These are phyloP conservation scores for Paralichthys olivaceus DNA, from an alignment of 2,113 vertebrate genomes.

Conservation along the genomic window DNA sequence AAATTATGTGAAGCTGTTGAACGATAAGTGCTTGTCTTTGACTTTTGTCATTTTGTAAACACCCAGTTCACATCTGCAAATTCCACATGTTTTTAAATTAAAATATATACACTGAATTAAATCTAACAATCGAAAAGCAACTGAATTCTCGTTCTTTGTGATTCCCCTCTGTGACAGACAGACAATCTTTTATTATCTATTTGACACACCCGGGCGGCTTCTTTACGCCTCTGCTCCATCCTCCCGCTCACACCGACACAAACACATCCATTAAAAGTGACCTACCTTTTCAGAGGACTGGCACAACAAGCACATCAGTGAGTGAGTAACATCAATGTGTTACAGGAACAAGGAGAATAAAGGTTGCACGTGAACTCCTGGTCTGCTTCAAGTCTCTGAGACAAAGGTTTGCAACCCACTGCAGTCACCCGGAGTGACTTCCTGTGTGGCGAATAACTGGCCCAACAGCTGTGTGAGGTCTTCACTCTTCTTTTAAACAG, in stretches of 20 bases:
- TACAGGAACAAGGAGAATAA: neutral
- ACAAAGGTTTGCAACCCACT: constrained; percentile 32
- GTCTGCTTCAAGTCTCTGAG: constrained; percentile 10
- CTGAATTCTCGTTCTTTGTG: neutral
- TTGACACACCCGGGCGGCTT: constrained; percentile 8
- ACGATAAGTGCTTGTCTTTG: too few relatives aligned
- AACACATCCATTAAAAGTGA: neutral
- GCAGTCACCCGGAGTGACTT: constrained; percentile 58
- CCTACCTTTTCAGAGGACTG: constrained; percentile 56
- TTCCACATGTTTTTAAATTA: neutral
- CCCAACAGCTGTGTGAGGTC: constrained; percentile 35
- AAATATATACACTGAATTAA: neutral
- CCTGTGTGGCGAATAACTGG: constrained; percentile 67
- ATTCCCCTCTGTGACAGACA: neutral
- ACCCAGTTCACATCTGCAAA: too few relatives aligned
- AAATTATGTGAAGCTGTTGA: too few relatives aligned
- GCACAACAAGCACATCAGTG: constrained; percentile 2
- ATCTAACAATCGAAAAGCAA: neutral
- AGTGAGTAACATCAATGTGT: constrained; percentile 11
- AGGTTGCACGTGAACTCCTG: neutral
- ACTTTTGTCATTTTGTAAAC: too few relatives aligned
- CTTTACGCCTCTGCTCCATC: neutral
- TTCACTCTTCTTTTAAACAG: constrained; percentile 6
- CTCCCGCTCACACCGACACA: too few relatives aligned
- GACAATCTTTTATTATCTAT: constrained; percentile 18